Conservation (phyloP, 2,797 vertebrate species). For the Enteromius treurensis region DNA sequence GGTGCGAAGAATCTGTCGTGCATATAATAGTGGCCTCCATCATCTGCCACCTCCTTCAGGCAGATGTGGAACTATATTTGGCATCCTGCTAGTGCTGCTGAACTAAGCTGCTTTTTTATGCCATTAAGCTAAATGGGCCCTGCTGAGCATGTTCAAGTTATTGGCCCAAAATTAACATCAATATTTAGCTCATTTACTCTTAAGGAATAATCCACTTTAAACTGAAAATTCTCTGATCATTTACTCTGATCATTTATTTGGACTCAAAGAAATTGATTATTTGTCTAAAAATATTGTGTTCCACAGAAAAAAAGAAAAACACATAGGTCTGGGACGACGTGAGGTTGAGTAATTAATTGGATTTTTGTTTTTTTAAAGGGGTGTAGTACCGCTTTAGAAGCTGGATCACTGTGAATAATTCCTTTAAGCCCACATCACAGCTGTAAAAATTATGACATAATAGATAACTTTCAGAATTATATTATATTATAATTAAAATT, state of each 20-base stretch:
- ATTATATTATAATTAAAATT: not conserved
- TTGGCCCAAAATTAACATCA: not conserved
- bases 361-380: no score
- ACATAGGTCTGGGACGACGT: not conserved
- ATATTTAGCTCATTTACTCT: not conserved
- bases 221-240: not conserved
- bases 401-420: not conserved
- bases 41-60: constrained; percentile 30
- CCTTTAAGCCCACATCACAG: not conserved
- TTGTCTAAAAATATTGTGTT: not conserved
- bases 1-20: constrained; percentile 10
- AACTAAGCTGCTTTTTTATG: not conserved
- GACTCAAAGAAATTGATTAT: not conserved
- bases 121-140: not conserved
- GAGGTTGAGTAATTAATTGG: no score
- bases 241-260: not conserved
- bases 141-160: not conserved
- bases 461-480: not conserved
- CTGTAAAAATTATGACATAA: not conserved
- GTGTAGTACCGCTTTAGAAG: not conserved
- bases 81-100: not conserved
- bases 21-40: constrained; percentile 12
- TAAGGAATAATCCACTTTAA: not conserved
- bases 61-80: constrained; percentile 23
- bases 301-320: not conserved